Conservation (phyloP, 2,888 invertebrate species). For the Spodoptera exigua region DNA sequence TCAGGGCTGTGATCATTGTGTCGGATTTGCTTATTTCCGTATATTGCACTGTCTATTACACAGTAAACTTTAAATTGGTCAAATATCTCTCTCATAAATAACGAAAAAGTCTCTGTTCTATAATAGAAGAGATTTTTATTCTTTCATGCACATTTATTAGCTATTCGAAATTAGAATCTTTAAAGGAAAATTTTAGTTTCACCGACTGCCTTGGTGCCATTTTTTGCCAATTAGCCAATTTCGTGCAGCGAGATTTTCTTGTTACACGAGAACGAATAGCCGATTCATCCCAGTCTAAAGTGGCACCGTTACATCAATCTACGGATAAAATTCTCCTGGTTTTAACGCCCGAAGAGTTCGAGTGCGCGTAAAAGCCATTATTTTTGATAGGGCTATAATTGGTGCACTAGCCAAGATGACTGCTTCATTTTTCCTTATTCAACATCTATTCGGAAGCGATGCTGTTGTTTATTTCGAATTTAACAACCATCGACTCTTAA, state of each 20-base stretch:
- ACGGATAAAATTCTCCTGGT: conserved; percentile 31
- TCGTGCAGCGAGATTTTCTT: conserved; percentile 21
- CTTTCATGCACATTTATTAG: too few relatives aligned
- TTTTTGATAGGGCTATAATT: conserved; percentile 72
- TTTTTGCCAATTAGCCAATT: conserved; percentile 1
- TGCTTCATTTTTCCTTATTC: conserved; percentile 57
- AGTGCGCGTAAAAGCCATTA: conserved; percentile 55
- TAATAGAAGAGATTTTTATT: too few relatives aligned
- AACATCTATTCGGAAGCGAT: conserved; percentile 48
- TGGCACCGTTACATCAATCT: conserved; percentile 39
- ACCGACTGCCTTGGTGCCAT: neutral
- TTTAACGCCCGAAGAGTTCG: conserved; percentile 41
- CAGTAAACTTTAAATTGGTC: too few relatives aligned
- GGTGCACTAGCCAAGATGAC: conserved; percentile 65
- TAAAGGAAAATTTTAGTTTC: neutral
- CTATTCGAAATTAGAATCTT: too few relatives aligned
- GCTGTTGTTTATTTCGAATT: conserved; percentile 39
- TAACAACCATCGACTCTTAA: conserved; percentile 8
- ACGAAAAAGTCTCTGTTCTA: too few relatives aligned
- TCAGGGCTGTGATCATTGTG: too few relatives aligned
- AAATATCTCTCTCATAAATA: too few relatives aligned
- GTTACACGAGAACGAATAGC: conserved; percentile 20
- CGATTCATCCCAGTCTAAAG: conserved; percentile 32
- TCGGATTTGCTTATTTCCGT: too few relatives aligned
- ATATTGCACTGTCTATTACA: too few relatives aligned